A percentile compares a stretch with the other conserved stretches of the same genome.
phyloP scores from a whole-genome alignment of 2,797 vertebrate genomes.

The Natrix natrix region DNA sequence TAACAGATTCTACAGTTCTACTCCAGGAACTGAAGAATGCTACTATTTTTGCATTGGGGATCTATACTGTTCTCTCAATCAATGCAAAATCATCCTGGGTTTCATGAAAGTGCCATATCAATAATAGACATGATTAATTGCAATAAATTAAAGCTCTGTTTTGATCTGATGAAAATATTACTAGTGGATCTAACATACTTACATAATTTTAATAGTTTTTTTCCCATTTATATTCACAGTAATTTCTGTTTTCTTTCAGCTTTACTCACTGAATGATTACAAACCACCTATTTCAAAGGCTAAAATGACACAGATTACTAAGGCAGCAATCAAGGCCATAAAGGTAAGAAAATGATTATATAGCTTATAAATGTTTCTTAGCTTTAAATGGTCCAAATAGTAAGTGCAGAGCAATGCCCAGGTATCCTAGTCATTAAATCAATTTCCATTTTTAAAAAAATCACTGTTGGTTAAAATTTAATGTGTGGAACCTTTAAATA shows the following conservation, averaged over 20 bases:
- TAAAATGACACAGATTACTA: constrained; percentile 99
- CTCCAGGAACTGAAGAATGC: background rate
- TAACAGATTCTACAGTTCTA: background rate
- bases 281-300: constrained; percentile 99
- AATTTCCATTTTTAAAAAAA: background rate
- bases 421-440: background rate
- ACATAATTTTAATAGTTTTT: constrained; percentile 3
- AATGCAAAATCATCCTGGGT: background rate
- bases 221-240: constrained; percentile 35
- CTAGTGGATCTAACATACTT: background rate
- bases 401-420: background rate
- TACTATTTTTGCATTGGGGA: background rate
- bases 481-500: background rate
- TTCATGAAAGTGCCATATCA: background rate
- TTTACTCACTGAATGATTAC: constrained; percentile 98
- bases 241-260: constrained; percentile 67
- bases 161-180: background rate
- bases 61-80: background rate
- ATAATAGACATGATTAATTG: background rate
- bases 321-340: constrained; percentile 99
- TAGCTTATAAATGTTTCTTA: constrained; percentile 9
- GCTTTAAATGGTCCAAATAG: background rate
- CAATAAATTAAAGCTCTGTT: background rate
- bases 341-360: constrained; percentile 84
- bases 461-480: background rate